Evolutionary conservation across 1,140 invertebrate genomes (phyloP).

Genomic region (Nomia melanderi): DNA sequence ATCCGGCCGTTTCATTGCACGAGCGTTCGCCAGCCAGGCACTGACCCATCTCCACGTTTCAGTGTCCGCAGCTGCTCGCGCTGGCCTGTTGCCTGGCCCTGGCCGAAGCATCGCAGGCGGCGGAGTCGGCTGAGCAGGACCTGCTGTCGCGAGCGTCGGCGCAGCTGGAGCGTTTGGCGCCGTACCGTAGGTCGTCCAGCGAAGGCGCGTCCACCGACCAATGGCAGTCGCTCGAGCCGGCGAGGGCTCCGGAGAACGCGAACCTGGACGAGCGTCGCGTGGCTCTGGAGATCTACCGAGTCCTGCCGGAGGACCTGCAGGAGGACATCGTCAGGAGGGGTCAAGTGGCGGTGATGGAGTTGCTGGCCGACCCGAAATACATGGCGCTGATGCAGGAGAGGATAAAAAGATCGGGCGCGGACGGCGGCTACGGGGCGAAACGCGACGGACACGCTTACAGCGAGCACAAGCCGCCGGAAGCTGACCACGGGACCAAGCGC

Average conservation of each 20-base stretch:
- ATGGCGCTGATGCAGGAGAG: slow-evolving; percentile 68
- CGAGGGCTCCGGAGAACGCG: background rate
- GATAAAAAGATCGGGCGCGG: slow-evolving; percentile 62
- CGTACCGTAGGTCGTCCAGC: slow-evolving; percentile 61
- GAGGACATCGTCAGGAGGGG: slow-evolving; percentile 56
- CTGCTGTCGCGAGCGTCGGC: slow-evolving; percentile 67
- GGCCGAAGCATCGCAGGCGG: slow-evolving; percentile 40
- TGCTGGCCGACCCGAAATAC: slow-evolving; percentile 66
- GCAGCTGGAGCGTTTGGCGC: slow-evolving; percentile 73
- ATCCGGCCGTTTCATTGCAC: no score
- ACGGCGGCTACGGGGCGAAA: background rate
- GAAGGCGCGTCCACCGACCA: background rate
- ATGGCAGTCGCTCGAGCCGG: background rate
- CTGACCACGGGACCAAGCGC: no score
- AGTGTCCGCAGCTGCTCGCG: slow-evolving; percentile 70
- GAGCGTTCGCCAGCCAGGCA: no score
- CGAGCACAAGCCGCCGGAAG: background rate
- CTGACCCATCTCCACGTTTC: no score
- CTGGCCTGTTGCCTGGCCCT: slow-evolving; percentile 60
- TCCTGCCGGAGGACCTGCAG: slow-evolving; percentile 11
- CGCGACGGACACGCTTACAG: background rate
- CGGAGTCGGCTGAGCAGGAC: slow-evolving; percentile 43
- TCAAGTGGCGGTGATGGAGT: slow-evolving; percentile 40
- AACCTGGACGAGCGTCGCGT: slow-evolving; percentile 21
- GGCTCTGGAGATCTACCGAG: slow-evolving; percentile 46